Percentiles rank a stretch among this genome's conserved stretches.
Evolutionary conservation across 2,113 vertebrate species (phyloP).

Genomic region (Dipodomys stephensi): DNA sequence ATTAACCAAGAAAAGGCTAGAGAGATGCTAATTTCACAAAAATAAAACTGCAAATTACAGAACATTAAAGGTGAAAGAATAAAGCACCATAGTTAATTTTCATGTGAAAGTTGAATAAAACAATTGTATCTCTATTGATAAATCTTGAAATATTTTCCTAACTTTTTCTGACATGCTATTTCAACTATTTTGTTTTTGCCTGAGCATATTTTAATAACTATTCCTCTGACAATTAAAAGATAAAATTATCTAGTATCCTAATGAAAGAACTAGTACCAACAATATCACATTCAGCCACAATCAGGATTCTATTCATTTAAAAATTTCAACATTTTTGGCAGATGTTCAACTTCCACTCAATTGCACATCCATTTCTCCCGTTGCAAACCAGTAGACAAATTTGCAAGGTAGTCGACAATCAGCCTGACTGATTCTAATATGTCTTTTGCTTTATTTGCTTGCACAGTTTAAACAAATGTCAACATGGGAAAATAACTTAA

Average conservation of each 20-base stretch:
- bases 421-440: slow-evolving; percentile 42
- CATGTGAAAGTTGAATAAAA: neutral
- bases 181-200: neutral
- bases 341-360: neutral
- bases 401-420: neutral
- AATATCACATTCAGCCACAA: neutral
- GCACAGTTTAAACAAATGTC: neutral
- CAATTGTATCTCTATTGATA: neutral
- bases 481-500: slow-evolving; percentile 20
- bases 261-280: neutral
- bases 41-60: neutral
- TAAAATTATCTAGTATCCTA: neutral
- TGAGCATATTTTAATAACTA: neutral
- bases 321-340: neutral
- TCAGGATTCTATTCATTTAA: neutral
- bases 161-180: neutral
- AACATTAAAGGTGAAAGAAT: neutral
- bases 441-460: slow-evolving; percentile 22
- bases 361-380: neutral
- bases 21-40: neutral
- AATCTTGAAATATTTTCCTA: neutral
- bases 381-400: neutral
- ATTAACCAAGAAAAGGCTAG: neutral
- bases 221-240: slow-evolving; percentile 8
- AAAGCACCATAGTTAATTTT: neutral